Evolutionary conservation across 2,888 invertebrate genomes (phyloP).

Genomic region (Eupsilia transversa): DNA sequence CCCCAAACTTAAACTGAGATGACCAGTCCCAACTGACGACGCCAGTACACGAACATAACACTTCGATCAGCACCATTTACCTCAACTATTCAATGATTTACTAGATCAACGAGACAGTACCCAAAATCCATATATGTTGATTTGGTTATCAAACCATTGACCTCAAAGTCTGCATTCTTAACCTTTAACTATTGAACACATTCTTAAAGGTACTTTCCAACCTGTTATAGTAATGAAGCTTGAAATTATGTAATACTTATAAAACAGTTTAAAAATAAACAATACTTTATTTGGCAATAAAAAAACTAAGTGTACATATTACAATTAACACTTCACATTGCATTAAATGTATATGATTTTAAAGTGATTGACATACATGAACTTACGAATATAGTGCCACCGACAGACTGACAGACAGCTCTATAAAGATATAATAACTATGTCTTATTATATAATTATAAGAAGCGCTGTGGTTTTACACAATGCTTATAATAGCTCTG

Average conservation of each 20-base stretch:
- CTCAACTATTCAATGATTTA: too few relatives aligned
- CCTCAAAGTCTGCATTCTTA: constrained; percentile 11
- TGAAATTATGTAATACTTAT: too few relatives aligned
- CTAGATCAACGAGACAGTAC: too few relatives aligned
- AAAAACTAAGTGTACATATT: background rate
- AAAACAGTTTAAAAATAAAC: background rate
- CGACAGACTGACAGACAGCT: constrained; percentile 20
- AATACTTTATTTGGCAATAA: background rate
- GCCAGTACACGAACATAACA: too few relatives aligned
- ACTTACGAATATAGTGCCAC: background rate
- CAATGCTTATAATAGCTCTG: background rate
- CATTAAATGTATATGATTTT: background rate
- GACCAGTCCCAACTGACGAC: too few relatives aligned
- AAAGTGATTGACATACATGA: constrained; percentile 33
- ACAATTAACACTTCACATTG: constrained; percentile 5
- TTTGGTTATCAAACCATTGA: constrained; percentile 12
- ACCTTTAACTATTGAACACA: constrained; percentile 16
- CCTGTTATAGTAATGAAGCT: too few relatives aligned
- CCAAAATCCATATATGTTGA: too few relatives aligned
- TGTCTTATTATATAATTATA: background rate
- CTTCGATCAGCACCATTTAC: too few relatives aligned
- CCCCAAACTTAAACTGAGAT: too few relatives aligned
- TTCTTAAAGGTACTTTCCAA: too few relatives aligned
- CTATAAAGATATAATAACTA: constrained; percentile 3
- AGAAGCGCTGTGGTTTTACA: background rate